Evolutionary conservation across 35 echinoderm and acorn worm genomes (phyloP), one percentile per base, ranked within the genome.

Genomic region (Acanthaster planci): DNA sequence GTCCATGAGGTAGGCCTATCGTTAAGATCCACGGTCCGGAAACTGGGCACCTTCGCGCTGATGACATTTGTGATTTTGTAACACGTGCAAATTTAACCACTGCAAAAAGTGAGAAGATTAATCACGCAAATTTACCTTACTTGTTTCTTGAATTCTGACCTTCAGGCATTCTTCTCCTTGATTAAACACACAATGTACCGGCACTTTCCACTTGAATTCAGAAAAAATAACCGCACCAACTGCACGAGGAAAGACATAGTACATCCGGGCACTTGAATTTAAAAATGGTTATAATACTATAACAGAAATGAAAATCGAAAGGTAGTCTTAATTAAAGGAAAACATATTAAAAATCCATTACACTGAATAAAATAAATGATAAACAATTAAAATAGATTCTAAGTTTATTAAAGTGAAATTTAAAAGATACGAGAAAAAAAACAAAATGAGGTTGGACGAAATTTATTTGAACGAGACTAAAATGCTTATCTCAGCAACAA

Each of bases 171-270:
- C 64, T 72, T 34, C 26, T 29, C 26, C 23, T 10, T 72, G 26
- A 72, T 14, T 27, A 10, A 31, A 26, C 12, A 67, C 64, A 34
- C 10, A 72, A 72, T 12, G 64, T 14, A 29, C 26, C 30, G 64
- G 60, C 27, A 72, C 2, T 26, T 59, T 26, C 34, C 22, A 26
- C 34, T 72, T 72, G 64, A 72, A 72, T 72, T 72, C 26, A 14
- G 64, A 34, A 29, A 72, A 67, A 72, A 72, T 31, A 26, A 30
- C 9, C 64, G 2, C 26, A 31, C 9, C 64, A 35, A 72, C 64
- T 72, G 30, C 64, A 72, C 64, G 64, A 72, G 64, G 77, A 56
- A 84, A 84, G 82, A 52, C 55, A 84, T 84, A 35, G 27, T 34
- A 84, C 82, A 84, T 60, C 82, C 82, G 54, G 82, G 59, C 27